Percentiles rank a stretch among this genome's conserved stretches.
phyloP scores from a whole-genome alignment of 2,113 vertebrate genomes.

The Alexandromys fortis region DNA sequence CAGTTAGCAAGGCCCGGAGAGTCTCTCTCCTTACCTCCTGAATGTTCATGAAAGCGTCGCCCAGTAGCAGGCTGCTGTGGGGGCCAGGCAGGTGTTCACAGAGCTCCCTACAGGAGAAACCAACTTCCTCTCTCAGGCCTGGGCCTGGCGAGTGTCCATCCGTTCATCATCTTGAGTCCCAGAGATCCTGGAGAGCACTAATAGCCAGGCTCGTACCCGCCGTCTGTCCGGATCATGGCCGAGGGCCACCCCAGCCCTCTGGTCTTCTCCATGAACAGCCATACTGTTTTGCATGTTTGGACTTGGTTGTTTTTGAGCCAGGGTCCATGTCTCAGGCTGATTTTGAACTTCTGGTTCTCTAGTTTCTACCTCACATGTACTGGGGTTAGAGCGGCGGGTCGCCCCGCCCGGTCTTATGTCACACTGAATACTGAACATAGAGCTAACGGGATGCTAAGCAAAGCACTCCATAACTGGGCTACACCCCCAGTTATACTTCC shows the following conservation, averaged over 20 bases:
- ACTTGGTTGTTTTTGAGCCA: not conserved
- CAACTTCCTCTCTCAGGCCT: not conserved
- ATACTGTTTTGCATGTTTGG: not conserved
- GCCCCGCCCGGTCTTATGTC: not conserved
- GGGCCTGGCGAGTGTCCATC: not conserved
- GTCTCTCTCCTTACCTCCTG: slow-evolving; percentile 84
- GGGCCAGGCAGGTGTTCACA: slow-evolving; percentile 84
- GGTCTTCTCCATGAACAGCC: not conserved
- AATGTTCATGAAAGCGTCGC: slow-evolving; percentile 88
- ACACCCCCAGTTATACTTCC: not conserved
- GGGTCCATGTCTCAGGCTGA: not conserved
- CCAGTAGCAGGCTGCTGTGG: slow-evolving; percentile 85
- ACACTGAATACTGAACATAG: not conserved
- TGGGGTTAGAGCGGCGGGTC: not conserved
- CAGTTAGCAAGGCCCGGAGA: not conserved
- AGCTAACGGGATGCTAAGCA: not conserved
- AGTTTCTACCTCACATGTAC: not conserved
- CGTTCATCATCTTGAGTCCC: accelerated
- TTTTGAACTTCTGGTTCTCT: not conserved
- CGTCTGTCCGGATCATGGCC: too few species aligned
- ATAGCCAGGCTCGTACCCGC: too few species aligned
- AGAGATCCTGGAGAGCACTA: not conserved
- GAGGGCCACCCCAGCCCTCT: too few species aligned
- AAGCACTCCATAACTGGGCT: not conserved
- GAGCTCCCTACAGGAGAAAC: slow-evolving; percentile 83